Base-by-base conservation (phyloP, 2,888 invertebrate species). In the Ennomos fuscantarius region DNA sequence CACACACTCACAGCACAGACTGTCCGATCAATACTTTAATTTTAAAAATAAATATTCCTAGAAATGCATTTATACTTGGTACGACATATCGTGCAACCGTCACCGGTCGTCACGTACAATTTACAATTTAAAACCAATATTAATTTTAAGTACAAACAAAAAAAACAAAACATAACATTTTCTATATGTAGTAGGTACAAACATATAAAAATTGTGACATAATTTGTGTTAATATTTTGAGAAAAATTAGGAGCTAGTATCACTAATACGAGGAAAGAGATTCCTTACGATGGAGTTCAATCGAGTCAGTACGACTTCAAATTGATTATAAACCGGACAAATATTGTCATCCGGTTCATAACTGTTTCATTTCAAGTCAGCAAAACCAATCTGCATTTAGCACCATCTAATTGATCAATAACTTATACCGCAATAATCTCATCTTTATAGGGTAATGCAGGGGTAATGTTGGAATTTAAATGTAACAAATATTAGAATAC, bases 191-290 rank as follows among this genome's bases (percentile, higher is more conserved):
- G 79, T 82, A 87, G 77, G 78, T 81, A 84, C 80, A 60, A 71
- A 75, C 70, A 86, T 82, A 78, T 83, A 82, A 81, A 84, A 84
- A 77, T 91, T 91, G 91, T 92, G 91, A 92, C 91, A 85, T 84
- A 84, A 81, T 86, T 89, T 90, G 89, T 88, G 89, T 89, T 86
- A 82, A 81, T 81, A 84, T 80, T 82, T 87, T 84, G 82, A 82
- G 82, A 86, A 80, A 83, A 86, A 89, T 90, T 92, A 92, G 89
- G 84, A 89, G 86, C 92, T 92, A 92, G 88, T 92, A 92, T 92
- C 92, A 92, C 92, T 92, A 91, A 89, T 85, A 82, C 82, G 84
- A 90, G 89, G 90, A 89, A 89, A 88, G 82, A 86, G 78, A 87
- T 88, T 90, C 86, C 89, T 85, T 85, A 84, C 72, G 77, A 75